Conservation (phyloP, 2,888 invertebrate genomes). For the Mongoloraphidia duomilia region DNA sequence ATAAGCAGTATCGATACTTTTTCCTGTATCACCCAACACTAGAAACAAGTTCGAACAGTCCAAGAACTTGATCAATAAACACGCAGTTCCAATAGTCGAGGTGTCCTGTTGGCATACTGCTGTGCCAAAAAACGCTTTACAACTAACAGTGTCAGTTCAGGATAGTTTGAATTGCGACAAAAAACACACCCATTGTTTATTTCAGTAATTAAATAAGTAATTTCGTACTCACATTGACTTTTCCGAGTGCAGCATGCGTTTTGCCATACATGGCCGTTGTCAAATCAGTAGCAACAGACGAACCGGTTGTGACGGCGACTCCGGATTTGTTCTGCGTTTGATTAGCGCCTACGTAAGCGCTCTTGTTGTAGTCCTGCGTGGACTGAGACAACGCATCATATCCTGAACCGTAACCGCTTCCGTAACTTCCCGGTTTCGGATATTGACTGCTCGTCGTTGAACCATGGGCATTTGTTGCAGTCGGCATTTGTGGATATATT, state of each 20-base stretch:
- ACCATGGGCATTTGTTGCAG: constrained; percentile 28
- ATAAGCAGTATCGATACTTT: no score
- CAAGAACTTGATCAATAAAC: no score
- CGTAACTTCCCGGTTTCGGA: constrained; percentile 45
- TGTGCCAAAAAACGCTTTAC: no score
- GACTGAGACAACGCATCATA: constrained; percentile 40
- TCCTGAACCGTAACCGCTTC: constrained; percentile 43
- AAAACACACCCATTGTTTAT: no score
- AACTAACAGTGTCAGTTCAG: no score
- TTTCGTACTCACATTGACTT: constrained; percentile 65
- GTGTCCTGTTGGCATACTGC: no score
- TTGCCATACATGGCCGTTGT: constrained; percentile 75
- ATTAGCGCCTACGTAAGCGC: constrained; percentile 34
- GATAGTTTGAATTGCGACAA: no score
- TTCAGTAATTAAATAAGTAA: no score
- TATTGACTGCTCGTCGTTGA: constrained; percentile 56
- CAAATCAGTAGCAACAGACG: constrained; percentile 52
- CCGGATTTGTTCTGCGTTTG: constrained; percentile 31
- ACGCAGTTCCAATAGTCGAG: no score
- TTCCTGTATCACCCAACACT: no score
- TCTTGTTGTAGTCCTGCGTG: constrained; percentile 35
- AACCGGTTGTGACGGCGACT: constrained; percentile 23
- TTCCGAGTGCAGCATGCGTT: constrained; percentile 73
- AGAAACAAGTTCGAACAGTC: no score
- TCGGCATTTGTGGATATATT: constrained; percentile 37